Percentiles rank a stretch among this genome's conserved stretches.
Evolutionary conservation across 1,140 invertebrate genomes (phyloP).

Genomic region (Oscheius sp.): DNA sequence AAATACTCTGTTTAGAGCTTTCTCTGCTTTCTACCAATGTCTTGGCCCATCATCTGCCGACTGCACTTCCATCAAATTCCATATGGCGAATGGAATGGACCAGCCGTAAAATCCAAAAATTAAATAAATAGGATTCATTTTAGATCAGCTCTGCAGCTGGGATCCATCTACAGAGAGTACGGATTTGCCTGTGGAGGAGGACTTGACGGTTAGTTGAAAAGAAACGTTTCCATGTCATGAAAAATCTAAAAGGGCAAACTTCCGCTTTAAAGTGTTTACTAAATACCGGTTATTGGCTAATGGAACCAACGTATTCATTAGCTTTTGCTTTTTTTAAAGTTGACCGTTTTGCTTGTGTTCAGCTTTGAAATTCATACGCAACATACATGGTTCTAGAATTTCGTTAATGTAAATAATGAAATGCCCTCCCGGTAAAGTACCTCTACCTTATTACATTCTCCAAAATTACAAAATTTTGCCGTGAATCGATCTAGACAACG

Average conservation of each 20-base stretch:
- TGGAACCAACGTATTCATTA: no score
- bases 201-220: slow-evolving; percentile 17
- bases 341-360: no score
- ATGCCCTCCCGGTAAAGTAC: no score
- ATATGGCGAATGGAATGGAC: slow-evolving; percentile 13
- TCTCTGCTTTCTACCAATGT: slow-evolving; percentile 16
- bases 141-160: slow-evolving; percentile 22
- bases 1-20: slow-evolving; percentile 6
- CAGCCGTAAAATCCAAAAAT: not conserved
- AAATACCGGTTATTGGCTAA: not conserved
- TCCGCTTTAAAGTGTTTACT: not conserved
- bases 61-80: slow-evolving; percentile 13
- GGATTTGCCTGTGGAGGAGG: slow-evolving; percentile 32
- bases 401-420: no score
- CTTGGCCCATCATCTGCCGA: slow-evolving; percentile 1
- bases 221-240: no score
- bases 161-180: slow-evolving; percentile 25
- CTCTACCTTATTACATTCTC: no score
- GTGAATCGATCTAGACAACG: no score
- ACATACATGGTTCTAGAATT: no score
- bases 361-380: no score
- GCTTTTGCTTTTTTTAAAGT: no score
- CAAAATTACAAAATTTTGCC: no score
- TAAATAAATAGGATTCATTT: not conserved
- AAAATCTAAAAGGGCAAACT: no score